Evolutionary conservation across 2,113 vertebrate species (phyloP).

Genomic region (Macrotis lagotis): DNA sequence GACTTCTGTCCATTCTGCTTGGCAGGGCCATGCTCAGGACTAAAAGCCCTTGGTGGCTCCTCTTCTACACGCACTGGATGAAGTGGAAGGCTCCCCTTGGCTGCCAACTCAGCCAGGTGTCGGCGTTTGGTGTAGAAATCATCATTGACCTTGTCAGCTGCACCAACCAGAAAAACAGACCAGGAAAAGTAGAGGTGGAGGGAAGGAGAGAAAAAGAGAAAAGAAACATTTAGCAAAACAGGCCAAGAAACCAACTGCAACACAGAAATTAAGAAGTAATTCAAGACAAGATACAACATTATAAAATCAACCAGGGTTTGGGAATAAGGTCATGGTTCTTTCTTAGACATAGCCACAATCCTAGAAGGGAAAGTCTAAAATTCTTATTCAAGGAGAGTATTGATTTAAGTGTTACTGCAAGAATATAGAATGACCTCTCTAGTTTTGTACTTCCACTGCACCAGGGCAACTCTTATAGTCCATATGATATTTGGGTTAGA

Average conservation of each 20-base stretch:
- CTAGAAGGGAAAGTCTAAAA: background rate
- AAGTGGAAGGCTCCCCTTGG: conserved; percentile 93
- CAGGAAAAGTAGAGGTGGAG: background rate
- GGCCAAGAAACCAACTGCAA: background rate
- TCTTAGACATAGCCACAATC: background rate
- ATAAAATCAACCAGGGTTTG: conserved; percentile 38
- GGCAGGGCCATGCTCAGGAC: conserved; percentile 89
- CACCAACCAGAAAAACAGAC: background rate
- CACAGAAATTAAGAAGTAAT: background rate
- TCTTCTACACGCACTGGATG: conserved; percentile 92
- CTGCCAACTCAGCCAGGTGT: conserved; percentile 92
- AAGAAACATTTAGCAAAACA: conserved; percentile 58
- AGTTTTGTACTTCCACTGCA: background rate
- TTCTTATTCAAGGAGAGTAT: background rate
- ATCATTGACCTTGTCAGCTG: conserved; percentile 95
- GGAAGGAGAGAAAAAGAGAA: conserved; percentile 22
- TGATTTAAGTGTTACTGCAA: background rate
- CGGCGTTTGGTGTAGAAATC: conserved; percentile 95
- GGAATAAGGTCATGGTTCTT: background rate
- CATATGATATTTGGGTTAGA: background rate
- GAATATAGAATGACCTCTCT: background rate
- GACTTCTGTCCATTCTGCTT: conserved; percentile 93
- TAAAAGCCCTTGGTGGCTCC: conserved; percentile 86
- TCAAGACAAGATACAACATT: conserved; percentile 50
- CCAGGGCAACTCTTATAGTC: background rate